Conservation (phyloP, 1,140 invertebrate species). For the Amphibalanus amphitrite region DNA sequence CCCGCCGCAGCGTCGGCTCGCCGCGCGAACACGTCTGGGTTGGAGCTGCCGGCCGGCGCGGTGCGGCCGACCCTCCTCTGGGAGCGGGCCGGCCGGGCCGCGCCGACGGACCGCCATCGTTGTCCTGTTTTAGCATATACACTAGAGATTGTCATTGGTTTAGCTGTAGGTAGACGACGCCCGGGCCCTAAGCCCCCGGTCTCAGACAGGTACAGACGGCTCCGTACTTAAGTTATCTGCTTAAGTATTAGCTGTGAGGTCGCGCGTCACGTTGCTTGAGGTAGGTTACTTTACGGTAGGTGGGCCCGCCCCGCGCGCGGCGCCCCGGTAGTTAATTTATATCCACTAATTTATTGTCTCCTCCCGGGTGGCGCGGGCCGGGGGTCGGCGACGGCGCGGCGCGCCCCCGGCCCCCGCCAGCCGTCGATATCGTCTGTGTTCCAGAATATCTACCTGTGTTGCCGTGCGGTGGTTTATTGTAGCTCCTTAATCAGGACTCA, state of each 20-base stretch:
- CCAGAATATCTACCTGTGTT: not conserved
- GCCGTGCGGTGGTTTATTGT: not conserved
- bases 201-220: not conserved
- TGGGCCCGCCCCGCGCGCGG: not conserved
- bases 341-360: not conserved
- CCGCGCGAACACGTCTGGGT: not conserved
- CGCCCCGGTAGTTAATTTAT: not conserved
- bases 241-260: not conserved
- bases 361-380: no score
- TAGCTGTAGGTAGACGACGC: not conserved
- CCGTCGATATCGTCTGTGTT: not conserved
- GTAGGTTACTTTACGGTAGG: not conserved
- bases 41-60: no score
- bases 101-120: not conserved
- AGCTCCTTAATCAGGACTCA: not conserved
- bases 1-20: no score
- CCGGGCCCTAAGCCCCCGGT: not conserved
- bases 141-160: slow-evolving; percentile 1
- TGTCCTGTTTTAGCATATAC: slow-evolving; percentile 1
- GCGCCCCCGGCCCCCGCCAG: not conserved
- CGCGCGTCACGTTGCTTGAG: not conserved
- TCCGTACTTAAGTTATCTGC: not conserved
- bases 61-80: no score
- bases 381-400: no score
- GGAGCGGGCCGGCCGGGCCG: no score